Percentiles rank a stretch among this genome's conserved stretches.
Evolutionary conservation across 2,113 vertebrate genomes (phyloP).

Genomic region (Brachyhypopomus occidentalis): DNA sequence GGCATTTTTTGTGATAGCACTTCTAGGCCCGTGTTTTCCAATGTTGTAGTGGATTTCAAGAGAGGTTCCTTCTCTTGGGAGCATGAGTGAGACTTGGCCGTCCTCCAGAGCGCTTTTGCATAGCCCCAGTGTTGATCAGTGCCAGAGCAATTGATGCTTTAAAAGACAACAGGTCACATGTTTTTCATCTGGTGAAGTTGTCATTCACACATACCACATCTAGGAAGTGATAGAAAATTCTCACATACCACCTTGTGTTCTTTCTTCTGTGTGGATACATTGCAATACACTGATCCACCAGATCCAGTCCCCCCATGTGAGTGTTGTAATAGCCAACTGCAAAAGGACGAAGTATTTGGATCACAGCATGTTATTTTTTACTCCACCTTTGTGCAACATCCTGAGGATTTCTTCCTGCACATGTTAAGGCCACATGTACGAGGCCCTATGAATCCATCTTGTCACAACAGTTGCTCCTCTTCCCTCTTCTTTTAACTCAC

Average conservation of each 20-base stretch:
- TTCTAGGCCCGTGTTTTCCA: not conserved
- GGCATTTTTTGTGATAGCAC: constrained; percentile 3
- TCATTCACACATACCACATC: constrained; percentile 37
- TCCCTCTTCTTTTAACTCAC: not conserved
- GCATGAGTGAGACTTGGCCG: not conserved
- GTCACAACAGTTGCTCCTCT: not conserved
- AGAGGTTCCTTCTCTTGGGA: not conserved
- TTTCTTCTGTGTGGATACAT: constrained; percentile 38
- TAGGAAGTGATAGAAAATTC: constrained; percentile 29
- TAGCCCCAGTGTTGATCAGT: not conserved
- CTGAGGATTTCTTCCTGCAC: too few relatives aligned
- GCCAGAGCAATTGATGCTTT: not conserved
- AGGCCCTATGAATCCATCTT: not conserved
- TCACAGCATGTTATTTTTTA: constrained; percentile 28
- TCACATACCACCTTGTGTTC: constrained; percentile 25
- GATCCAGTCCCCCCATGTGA: constrained; percentile 42
- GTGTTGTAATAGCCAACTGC: constrained; percentile 21
- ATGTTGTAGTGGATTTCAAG: not conserved
- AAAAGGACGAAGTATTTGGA: constrained; percentile 30
- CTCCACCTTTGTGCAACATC: too few relatives aligned
- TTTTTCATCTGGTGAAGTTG: too few relatives aligned
- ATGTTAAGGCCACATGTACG: too few relatives aligned
- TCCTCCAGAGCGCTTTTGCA: not conserved
- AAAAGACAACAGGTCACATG: too few relatives aligned
- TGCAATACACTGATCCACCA: constrained; percentile 31